Conservation (phyloP, 2,113 vertebrate genomes). For the Boleophthalmus pectinirostris region DNA sequence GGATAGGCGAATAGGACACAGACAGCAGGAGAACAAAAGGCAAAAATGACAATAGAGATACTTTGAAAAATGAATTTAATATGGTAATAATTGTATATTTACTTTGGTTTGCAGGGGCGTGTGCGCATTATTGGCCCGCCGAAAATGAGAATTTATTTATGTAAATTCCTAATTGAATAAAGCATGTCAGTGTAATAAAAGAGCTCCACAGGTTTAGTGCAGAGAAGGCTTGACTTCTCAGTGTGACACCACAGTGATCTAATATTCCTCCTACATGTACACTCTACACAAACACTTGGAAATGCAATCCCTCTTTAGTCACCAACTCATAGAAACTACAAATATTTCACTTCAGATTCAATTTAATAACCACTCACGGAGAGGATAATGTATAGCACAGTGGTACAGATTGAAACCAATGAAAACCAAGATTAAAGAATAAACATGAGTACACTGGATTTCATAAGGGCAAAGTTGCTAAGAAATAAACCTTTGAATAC, state of each 20-base stretch:
- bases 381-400: not conserved
- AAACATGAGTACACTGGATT: not conserved
- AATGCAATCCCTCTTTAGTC: slow-evolving; percentile 68
- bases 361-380: slow-evolving; percentile 26
- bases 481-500: not conserved
- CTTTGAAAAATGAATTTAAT: slow-evolving; percentile 84
- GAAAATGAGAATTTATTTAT: slow-evolving; percentile 85
- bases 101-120: slow-evolving; percentile 82
- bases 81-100: slow-evolving; percentile 83
- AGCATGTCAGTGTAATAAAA: slow-evolving; percentile 84
- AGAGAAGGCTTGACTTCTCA: slow-evolving; percentile 75
- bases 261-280: slow-evolving; percentile 75
- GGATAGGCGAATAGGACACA: slow-evolving; percentile 49
- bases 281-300: slow-evolving; percentile 59
- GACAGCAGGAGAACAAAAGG: slow-evolving; percentile 63
- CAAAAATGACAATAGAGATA: slow-evolving; percentile 73
- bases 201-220: slow-evolving; percentile 81
- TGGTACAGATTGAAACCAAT: not conserved
- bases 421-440: not conserved
- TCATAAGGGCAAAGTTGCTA: not conserved
- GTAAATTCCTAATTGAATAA: slow-evolving; percentile 84
- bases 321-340: slow-evolving; percentile 54
- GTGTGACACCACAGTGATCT: slow-evolving; percentile 77
- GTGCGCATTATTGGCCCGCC: slow-evolving; percentile 80
- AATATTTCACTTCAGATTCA: slow-evolving; percentile 57